Percentiles rank a stretch among this genome's conserved stretches.
Evolutionary conservation across 2,888 invertebrate species (phyloP).

Genomic region (Siphlonurus alternatus): DNA sequence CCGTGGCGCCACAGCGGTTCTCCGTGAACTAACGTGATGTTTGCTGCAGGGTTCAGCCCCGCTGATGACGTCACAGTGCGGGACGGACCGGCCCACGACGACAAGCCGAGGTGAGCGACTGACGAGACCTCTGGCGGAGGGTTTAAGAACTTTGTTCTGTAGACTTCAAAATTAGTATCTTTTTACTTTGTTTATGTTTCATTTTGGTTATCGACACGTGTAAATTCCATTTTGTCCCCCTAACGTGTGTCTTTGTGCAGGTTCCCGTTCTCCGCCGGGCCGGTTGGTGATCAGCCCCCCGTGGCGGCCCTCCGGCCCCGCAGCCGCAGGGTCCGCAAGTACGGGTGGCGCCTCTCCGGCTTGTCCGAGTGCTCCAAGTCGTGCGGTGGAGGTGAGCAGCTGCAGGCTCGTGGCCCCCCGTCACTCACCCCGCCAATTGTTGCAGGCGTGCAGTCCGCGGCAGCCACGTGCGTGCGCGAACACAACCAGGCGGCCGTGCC

Average conservation of each 20-base stretch:
- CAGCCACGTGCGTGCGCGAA: slow-evolving; percentile 55
- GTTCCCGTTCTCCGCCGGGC: too few species aligned
- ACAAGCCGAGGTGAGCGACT: too few species aligned
- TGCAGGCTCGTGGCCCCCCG: slow-evolving; percentile 5
- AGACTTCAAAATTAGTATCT: too few species aligned
- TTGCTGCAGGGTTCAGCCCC: not conserved
- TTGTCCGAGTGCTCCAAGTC: slow-evolving; percentile 63
- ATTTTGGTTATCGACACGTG: too few species aligned
- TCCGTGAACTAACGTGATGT: too few species aligned
- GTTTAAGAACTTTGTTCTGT: too few species aligned
- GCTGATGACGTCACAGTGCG: slow-evolving; percentile 8
- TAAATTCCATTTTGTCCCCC: too few species aligned
- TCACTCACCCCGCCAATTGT: slow-evolving; percentile 3
- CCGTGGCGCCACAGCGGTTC: too few species aligned
- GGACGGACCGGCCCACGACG: slow-evolving; percentile 7
- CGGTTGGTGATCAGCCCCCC: slow-evolving; percentile 10
- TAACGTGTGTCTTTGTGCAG: too few species aligned
- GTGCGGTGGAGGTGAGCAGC: slow-evolving; percentile 53
- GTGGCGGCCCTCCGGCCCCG: slow-evolving; percentile 8
- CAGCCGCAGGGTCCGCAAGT: slow-evolving; percentile 27
- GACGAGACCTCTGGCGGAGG: too few species aligned
- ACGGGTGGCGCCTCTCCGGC: slow-evolving; percentile 62
- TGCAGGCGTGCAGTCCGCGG: slow-evolving; percentile 47
- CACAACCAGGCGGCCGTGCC: slow-evolving; percentile 41
- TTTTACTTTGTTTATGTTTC: too few species aligned